These are phyloP conservation scores for Leistus spinibarbis DNA, from an alignment of 2,888 invertebrate genomes.

Conservation along the genomic window DNA sequence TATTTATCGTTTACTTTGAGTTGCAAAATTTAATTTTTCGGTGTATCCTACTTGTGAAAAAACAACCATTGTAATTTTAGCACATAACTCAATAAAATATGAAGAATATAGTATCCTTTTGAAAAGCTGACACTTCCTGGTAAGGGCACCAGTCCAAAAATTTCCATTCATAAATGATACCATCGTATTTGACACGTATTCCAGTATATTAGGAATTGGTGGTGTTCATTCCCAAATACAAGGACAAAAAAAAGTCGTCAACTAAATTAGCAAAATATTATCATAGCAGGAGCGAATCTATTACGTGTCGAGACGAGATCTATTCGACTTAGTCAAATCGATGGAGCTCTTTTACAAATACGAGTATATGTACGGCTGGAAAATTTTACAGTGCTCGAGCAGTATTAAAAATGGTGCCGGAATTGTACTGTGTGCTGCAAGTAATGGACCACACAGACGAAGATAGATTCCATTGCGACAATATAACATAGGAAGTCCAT, in stretches of 20 bases:
- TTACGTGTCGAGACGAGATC: constrained; percentile 45
- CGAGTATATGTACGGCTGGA: constrained; percentile 42
- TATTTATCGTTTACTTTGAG: too few species aligned
- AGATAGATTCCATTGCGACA: constrained; percentile 40
- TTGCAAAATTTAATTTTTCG: too few species aligned
- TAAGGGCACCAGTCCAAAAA: not conserved
- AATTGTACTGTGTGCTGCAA: constrained; percentile 39
- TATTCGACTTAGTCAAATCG: constrained; percentile 45
- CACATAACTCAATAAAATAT: too few species aligned
- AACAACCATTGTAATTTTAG: too few species aligned
- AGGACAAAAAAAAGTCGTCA: constrained; percentile 39
- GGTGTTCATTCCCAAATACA: constrained; percentile 19
- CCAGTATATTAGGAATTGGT: not conserved
- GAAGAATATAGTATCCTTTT: not conserved
- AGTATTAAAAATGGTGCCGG: constrained; percentile 45
- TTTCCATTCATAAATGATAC: not conserved
- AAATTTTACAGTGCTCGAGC: constrained; percentile 44
- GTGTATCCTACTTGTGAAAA: too few species aligned
- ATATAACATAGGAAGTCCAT: constrained; percentile 42
- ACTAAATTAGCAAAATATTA: constrained; percentile 18
- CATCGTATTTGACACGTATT: not conserved
- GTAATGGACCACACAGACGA: constrained; percentile 41
- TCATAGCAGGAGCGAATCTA: constrained; percentile 44
- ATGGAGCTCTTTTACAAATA: constrained; percentile 48
- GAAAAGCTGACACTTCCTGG: not conserved